Conservation (phyloP, 2,113 vertebrate genomes). For the Podilymbus podiceps region DNA sequence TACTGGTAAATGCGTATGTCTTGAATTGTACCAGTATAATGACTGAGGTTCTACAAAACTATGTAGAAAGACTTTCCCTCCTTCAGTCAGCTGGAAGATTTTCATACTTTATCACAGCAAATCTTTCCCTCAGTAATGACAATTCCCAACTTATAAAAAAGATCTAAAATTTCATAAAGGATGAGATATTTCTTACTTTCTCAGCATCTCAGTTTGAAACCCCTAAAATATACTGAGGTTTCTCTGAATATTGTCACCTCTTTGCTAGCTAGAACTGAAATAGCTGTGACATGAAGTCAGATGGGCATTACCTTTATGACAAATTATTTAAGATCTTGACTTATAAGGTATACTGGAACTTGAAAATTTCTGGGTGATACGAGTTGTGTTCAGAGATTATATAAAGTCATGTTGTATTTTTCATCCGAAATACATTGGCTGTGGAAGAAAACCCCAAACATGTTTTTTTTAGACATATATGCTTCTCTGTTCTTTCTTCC, state of each 20-base stretch:
- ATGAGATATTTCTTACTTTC: neutral
- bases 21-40: neutral
- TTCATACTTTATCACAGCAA: neutral
- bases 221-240: neutral
- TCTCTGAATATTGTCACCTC: neutral
- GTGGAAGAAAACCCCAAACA: neutral
- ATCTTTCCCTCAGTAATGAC: neutral
- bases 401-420: neutral
- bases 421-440: neutral
- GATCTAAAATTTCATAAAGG: neutral
- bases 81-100: neutral
- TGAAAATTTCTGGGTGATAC: neutral
- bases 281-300: neutral
- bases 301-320: neutral
- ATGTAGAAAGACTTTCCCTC: neutral
- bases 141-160: neutral
- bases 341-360: neutral
- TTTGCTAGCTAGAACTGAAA: neutral
- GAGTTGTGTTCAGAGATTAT: neutral
- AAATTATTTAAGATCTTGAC: neutral
- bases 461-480: neutral
- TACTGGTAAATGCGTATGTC: neutral
- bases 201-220: neutral
- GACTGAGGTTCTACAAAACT: neutral
- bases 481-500: neutral